Evolutionary conservation across 2,888 invertebrate species (phyloP).

Genomic region (Aquatica leii): DNA sequence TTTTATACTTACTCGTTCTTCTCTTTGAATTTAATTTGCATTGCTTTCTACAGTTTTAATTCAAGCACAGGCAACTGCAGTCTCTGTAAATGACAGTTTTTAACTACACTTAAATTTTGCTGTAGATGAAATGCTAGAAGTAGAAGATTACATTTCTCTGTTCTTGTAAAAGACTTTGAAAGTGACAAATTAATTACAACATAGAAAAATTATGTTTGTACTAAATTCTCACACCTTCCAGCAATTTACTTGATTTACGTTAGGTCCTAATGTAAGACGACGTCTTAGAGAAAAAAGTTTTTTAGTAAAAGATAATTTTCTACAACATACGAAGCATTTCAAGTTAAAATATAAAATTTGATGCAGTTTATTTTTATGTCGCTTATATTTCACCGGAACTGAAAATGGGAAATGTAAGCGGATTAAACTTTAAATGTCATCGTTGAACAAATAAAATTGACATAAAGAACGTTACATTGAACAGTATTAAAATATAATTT

Average conservation of each 20-base stretch:
- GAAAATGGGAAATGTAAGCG: constrained; percentile 23
- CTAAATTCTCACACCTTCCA: constrained; percentile 24
- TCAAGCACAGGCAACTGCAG: too few species aligned
- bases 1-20: too few species aligned
- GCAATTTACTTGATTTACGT: constrained; percentile 29
- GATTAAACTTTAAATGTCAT: constrained; percentile 20
- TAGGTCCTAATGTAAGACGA: background rate
- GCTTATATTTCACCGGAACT: constrained; percentile 11
- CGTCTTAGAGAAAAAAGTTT: constrained; percentile 4
- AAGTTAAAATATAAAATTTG: background rate
- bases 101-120: too few species aligned
- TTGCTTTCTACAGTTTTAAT: too few species aligned
- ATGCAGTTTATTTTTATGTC: constrained; percentile 12
- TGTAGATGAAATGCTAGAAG: too few species aligned
- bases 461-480: background rate
- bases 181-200: constrained; percentile 31
- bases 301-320: constrained; percentile 19
- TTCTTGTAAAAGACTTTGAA: constrained; percentile 8
- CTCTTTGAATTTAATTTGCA: too few species aligned
- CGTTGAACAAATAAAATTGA: constrained; percentile 17
- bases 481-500: background rate
- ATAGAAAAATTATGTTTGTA: constrained; percentile 23
- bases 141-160: too few species aligned
- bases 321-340: background rate
- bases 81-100: too few species aligned